A percentile compares a stretch with the other conserved stretches of the same genome.
These are phyloP conservation scores for Triplophysa dalaica DNA, from an alignment of 2,113 vertebrate genomes.

Conservation along the genomic window DNA sequence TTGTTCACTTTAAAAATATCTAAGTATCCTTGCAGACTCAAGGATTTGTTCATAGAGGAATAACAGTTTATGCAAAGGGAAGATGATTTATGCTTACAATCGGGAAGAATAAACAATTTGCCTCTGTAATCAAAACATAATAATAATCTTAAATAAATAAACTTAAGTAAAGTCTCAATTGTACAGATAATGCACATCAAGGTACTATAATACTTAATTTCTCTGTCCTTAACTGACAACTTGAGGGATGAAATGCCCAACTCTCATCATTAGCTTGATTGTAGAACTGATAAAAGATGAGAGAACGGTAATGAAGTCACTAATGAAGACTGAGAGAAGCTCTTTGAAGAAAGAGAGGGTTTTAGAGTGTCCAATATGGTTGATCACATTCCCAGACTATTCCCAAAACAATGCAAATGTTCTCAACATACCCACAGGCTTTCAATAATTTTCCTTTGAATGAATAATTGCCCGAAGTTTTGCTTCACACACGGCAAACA, in stretches of 20 bases:
- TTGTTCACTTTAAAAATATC: neutral
- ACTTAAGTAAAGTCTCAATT: neutral
- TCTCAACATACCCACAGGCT: neutral
- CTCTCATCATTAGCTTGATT: conserved; percentile 33
- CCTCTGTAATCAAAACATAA: too few species aligned
- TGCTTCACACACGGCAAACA: conserved; percentile 30
- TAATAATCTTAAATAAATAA: too few species aligned
- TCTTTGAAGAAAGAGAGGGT: conserved; percentile 9
- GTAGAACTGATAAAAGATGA: conserved; percentile 27
- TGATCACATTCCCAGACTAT: conserved; percentile 10
- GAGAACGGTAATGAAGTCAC: conserved; percentile 27
- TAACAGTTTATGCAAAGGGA: too few species aligned
- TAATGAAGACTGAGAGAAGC: conserved; percentile 19
- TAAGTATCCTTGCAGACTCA: too few species aligned
- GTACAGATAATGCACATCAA: neutral
- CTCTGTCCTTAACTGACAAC: neutral
- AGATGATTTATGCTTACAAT: too few species aligned
- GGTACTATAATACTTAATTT: too few species aligned
- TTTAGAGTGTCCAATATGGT: neutral
- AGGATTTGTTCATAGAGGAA: too few species aligned
- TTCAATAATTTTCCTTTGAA: conserved; percentile 1
- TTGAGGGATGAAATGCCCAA: conserved; percentile 10
- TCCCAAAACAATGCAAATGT: conserved; percentile 16
- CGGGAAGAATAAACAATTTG: too few species aligned
- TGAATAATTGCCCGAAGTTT: conserved; percentile 2